These are phyloP conservation scores for Tetragonisca angustula DNA, from an alignment of 2,888 invertebrate species.

Conservation along the genomic window DNA sequence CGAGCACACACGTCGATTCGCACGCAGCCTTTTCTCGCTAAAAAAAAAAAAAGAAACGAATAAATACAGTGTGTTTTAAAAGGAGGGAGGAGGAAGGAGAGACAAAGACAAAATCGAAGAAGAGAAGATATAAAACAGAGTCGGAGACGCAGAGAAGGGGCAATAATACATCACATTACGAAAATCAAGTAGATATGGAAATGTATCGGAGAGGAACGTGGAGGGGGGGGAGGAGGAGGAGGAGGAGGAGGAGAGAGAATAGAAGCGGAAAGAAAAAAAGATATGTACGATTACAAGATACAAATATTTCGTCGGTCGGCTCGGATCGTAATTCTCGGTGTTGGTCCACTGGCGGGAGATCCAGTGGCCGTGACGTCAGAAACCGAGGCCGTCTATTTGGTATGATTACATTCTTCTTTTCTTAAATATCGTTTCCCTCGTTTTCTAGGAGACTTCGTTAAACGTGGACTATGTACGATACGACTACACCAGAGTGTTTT, in stretches of 20 bases:
- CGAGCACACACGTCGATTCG: slow-evolving; percentile 39
- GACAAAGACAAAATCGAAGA: slow-evolving; percentile 12
- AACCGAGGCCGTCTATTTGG: slow-evolving; percentile 73
- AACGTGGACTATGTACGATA: slow-evolving; percentile 46
- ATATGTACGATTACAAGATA: slow-evolving; percentile 47
- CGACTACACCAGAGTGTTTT: slow-evolving; percentile 28
- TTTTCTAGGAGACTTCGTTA: slow-evolving; percentile 38
- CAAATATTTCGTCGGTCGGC: slow-evolving; percentile 55
- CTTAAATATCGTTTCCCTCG: slow-evolving; percentile 63
- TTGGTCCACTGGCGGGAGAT: neutral
- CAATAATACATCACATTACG: neutral
- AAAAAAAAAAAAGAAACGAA: slow-evolving; percentile 63
- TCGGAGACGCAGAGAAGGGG: slow-evolving; percentile 7
- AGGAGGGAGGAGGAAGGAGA: slow-evolving; percentile 12
- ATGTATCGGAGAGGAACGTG: neutral
- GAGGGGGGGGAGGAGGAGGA: too few relatives aligned
- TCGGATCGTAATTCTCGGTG: slow-evolving; percentile 29
- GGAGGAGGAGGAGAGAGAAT: neutral
- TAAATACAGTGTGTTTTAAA: slow-evolving; percentile 54
- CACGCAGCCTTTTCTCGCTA: slow-evolving; percentile 41
- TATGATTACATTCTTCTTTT: slow-evolving; percentile 73
- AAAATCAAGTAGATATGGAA: slow-evolving; percentile 27
- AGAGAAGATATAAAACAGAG: slow-evolving; percentile 38
- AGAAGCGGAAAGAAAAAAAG: neutral
- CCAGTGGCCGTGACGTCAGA: slow-evolving; percentile 36